Base-by-base conservation (phyloP, 1,140 invertebrate genomes). In the Neodiprion virginianus region DNA sequence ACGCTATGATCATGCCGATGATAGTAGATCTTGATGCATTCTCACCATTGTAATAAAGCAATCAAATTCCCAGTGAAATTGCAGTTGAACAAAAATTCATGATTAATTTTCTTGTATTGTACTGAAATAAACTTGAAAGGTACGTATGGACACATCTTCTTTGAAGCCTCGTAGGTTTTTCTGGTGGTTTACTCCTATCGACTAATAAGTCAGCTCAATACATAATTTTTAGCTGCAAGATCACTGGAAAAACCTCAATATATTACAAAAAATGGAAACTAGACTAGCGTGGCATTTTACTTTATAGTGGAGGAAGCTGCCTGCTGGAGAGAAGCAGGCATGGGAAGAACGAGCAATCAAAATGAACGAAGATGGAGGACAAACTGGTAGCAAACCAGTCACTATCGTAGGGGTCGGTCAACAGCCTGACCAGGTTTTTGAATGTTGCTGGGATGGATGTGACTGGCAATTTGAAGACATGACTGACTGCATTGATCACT, bases 401-500 rank as follows among this genome's bases (percentile, higher is more conserved):
- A 84, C 86, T 61, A 77, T 82, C 21, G 65, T 80, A 12, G 71
- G 74, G 47, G 71, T 80, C 10, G 77, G 80, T 8, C 78, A 83
- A 67, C 82, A 82, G 70, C 86, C 87, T 67, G 90, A 91, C 80
- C 84, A 92, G 80, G 93, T 96, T 7, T 98, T 92, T 83, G 96
- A 97, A 82, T 98, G 97, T 82, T 91, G 92, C 48, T 98, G 97
- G 97, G 95, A 96, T 79, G 94, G 92, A 71, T 98, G 97, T 85
- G 97, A 98, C 84, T 96, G 89, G 86, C 96, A 98, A 88, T 98
- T 98, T 85, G 97, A 99, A 84, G 96, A 97, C 78, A 89, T 96
- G 70, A 83, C 91, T 1, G 97, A 98, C 86, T 95, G 96, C 78
- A 93, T 96, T 77, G 97, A 98, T 75, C 97, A 98, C 86, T 94